Base-by-base conservation (phyloP, 2,797 vertebrate genomes). In the Cryptoprocta ferox region DNA sequence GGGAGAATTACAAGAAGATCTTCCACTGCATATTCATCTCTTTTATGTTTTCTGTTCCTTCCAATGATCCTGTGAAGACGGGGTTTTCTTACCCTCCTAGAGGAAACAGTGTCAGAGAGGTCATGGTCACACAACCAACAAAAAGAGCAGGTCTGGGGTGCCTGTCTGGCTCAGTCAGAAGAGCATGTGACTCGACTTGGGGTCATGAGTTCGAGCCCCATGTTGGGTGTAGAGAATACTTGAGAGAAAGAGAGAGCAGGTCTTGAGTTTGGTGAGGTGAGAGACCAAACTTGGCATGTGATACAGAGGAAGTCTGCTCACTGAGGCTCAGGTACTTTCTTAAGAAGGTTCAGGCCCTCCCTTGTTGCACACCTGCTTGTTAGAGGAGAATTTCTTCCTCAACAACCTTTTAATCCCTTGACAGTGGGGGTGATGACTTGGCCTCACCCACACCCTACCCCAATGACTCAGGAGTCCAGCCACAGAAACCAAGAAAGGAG, bases 341-440 rank as follows among this genome's bases (percentile, higher is more conserved):
- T 6, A 94, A 65, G 75, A 28, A 78, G 45, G 6, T 19, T 75
- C 59, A 19, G 82, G 53, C 32, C 70, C 13, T 61, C 61, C 30
- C 65, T 53, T 45, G 4, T 30, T 78, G 39, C 48, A 85, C 26
- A 26, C 32, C 45, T 65, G 26, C 81, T 89, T n/a, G 37, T 82
- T 48, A 63, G 37, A 93, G 83, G 82, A 95, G 91, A 90, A 94
- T 94, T 95, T 97, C 96, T 84, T 79, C 89, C 75, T 96, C 39
- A 56, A 32, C 71, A 88, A 75, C 35, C 61, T 90, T 94, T 61
- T 16, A 95, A 82, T 94, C 83, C 79, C 63, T 93, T 94, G 66
- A 65, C 66, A 32, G 3, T 89, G 85, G 21, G 26, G 9, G 30
- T 71, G n/a, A 91, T 96, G 18, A 30, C 30, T 53, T 81, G 89